These are phyloP conservation scores for Peromyscus californicus DNA, from an alignment of 2,113 vertebrate genomes.

Conservation along the genomic window DNA sequence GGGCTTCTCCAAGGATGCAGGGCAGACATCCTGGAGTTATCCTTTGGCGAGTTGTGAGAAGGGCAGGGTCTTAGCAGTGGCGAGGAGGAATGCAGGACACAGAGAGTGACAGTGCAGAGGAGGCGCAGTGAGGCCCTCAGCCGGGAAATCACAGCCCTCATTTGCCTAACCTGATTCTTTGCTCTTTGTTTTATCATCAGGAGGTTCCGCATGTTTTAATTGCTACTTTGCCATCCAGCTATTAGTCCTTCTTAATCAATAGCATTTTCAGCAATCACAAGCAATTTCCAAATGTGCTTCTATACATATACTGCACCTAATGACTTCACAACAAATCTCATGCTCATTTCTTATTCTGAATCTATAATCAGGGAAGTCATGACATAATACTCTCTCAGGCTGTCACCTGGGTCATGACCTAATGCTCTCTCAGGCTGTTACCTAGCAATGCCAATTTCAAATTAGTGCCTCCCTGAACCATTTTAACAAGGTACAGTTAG, in stretches of 20 bases:
- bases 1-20: not conserved
- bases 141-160: conserved; percentile 3
- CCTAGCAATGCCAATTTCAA: conserved; percentile 47
- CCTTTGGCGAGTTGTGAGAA: not conserved
- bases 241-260: conserved; percentile 61
- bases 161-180: conserved; percentile 14
- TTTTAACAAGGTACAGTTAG: conserved; percentile 58
- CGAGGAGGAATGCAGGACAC: not conserved
- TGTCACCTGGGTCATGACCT: not conserved
- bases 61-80: not conserved
- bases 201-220: conserved; percentile 47
- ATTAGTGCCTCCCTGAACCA: conserved; percentile 60
- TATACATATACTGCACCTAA: conserved; percentile 43
- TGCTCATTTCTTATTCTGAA: conserved; percentile 67
- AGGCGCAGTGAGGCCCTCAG: not conserved
- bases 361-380: conserved; percentile 56
- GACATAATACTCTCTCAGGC: conserved; percentile 37
- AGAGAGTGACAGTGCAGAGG: not conserved
- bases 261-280: conserved; percentile 51
- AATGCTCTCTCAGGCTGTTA: not conserved
- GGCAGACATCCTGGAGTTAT: not conserved
- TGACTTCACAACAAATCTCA: conserved; percentile 55
- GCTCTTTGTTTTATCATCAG: conserved; percentile 58
- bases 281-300: conserved; percentile 61
- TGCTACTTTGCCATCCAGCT: conserved; percentile 19